phyloP scores from a whole-genome alignment of 2,113 vertebrate species.

The Cisticola juncidis region DNA sequence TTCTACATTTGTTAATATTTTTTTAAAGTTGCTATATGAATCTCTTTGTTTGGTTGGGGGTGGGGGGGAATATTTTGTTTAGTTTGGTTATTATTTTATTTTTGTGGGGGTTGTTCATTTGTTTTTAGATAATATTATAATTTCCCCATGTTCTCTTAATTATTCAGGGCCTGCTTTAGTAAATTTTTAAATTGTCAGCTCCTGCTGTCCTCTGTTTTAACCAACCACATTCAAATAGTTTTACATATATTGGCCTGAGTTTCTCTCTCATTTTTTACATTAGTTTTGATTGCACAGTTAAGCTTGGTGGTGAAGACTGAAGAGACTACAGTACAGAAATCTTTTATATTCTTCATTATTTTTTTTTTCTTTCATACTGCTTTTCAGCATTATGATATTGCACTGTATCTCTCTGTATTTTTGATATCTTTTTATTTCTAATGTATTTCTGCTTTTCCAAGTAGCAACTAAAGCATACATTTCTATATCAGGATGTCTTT shows the following conservation, averaged over 20 bases:
- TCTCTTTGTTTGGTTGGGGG: not conserved
- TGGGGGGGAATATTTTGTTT: too few species aligned
- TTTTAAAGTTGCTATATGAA: not conserved
- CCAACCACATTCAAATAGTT: not conserved
- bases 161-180: not conserved
- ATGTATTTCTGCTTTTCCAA: not conserved
- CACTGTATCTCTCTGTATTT: not conserved
- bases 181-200: not conserved
- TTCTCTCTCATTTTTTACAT: not conserved
- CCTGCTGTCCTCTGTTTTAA: not conserved
- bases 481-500: not conserved
- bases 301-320: not conserved
- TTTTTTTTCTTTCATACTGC: not conserved
- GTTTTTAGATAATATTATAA: not conserved
- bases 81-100: too few species aligned
- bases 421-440: not conserved
- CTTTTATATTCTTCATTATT: not conserved
- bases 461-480: not conserved
- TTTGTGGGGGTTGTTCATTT: not conserved
- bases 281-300: not conserved
- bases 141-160: not conserved
- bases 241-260: not conserved
- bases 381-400: not conserved
- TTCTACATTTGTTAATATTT: not conserved
- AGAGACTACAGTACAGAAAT: not conserved